Conservation (phyloP, 2,888 invertebrate species). For the Cataglyphis albicans region DNA sequence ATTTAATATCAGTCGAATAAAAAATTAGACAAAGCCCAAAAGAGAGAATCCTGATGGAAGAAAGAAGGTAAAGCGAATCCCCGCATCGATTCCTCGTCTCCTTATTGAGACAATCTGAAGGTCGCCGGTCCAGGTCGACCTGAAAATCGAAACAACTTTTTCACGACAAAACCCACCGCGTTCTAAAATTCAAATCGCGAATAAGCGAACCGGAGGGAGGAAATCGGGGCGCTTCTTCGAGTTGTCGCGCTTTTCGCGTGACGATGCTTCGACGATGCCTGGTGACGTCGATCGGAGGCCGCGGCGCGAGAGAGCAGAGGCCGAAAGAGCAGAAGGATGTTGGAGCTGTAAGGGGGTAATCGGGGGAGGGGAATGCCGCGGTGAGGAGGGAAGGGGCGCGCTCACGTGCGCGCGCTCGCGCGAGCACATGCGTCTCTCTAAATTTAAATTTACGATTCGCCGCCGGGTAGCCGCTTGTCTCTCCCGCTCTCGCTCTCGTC, state of each 20-base stretch:
- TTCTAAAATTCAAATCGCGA: slow-evolving; percentile 77
- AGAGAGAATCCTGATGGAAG: background rate
- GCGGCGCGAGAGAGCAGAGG: slow-evolving; percentile 13
- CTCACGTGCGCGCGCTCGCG: slow-evolving; percentile 46
- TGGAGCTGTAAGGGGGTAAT: slow-evolving; percentile 25
- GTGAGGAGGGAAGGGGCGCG: slow-evolving; percentile 29
- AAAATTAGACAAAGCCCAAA: too few species aligned
- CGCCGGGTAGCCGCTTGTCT: slow-evolving; percentile 66
- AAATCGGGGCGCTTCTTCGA: slow-evolving; percentile 43
- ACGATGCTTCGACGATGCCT: background rate
- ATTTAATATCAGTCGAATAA: background rate
- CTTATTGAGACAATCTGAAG: slow-evolving; percentile 72
- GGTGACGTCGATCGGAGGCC: slow-evolving; percentile 14
- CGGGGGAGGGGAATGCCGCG: background rate
- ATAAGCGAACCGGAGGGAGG: background rate
- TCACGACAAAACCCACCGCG: slow-evolving; percentile 72
- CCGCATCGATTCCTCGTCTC: slow-evolving; percentile 43
- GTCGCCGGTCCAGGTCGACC: slow-evolving; percentile 55
- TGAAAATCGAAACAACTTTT: slow-evolving; percentile 77
- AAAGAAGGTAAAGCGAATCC: slow-evolving; percentile 2
- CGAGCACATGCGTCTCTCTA: slow-evolving; percentile 70
- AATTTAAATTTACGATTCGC: slow-evolving; percentile 81
- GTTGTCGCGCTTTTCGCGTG: slow-evolving; percentile 32
- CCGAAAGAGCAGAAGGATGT: slow-evolving; percentile 28
- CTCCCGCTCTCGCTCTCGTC: slow-evolving; percentile 64